phyloP scores from a whole-genome alignment of 2,888 invertebrate genomes.

The Mesorhabditis spiculigera region DNA sequence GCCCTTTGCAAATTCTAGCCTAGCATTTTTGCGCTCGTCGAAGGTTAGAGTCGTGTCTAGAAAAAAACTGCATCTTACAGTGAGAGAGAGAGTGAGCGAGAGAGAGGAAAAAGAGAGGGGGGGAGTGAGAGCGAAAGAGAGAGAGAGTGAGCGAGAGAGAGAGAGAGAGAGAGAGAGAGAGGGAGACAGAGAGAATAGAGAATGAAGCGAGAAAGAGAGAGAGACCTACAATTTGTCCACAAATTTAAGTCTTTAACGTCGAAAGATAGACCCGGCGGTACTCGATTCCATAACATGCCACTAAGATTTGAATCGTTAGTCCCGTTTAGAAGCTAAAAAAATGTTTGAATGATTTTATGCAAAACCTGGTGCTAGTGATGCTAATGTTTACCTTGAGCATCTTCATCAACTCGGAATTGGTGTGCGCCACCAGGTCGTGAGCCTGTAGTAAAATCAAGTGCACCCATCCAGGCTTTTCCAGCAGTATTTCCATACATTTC shows the following conservation, averaged over 20 bases:
- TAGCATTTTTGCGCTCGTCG: not conserved
- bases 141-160: too few species aligned
- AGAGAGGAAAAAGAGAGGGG: too few species aligned
- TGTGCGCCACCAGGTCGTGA: conserved; percentile 5
- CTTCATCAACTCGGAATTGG: not conserved
- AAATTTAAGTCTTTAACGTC: not conserved
- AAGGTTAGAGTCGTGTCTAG: not conserved
- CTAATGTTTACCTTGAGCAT: not conserved
- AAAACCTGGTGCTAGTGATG: too few species aligned
- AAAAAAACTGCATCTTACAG: too few species aligned
- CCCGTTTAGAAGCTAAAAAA: not conserved
- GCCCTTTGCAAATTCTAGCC: not conserved
- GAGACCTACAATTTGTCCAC: not conserved
- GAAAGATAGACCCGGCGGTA: not conserved
- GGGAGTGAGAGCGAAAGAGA: too few species aligned
- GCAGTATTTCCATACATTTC: not conserved
- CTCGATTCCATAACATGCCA: not conserved
- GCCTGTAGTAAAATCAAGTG: not conserved
- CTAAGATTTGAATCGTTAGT: not conserved
- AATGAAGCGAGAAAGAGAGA: too few species aligned
- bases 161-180: too few species aligned
- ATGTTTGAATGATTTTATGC: too few species aligned
- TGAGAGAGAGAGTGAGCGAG: too few species aligned
- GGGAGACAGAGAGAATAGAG: too few species aligned
- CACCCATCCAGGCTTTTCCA: not conserved